A percentile compares a stretch with the other conserved stretches of the same genome.
Conservation (phyloP, 2,113 vertebrate genomes). For the Picathartes gymnocephalus region DNA sequence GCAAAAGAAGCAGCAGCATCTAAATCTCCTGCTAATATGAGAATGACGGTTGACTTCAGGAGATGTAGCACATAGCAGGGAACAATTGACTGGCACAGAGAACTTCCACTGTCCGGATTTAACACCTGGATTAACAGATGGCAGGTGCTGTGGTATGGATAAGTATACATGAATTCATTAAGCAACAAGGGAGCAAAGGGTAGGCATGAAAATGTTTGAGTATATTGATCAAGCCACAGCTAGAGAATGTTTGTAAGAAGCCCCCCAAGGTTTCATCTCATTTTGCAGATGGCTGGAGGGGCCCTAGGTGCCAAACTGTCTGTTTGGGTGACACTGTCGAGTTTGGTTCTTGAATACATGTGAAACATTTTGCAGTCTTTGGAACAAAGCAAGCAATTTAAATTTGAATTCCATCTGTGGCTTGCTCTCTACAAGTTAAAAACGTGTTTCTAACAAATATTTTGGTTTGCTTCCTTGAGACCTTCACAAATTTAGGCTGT, state of each 20-base stretch:
- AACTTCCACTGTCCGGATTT: background rate
- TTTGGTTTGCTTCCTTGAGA: background rate
- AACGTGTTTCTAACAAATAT: background rate
- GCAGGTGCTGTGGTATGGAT: background rate
- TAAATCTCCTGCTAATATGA: background rate
- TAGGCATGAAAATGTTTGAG: background rate
- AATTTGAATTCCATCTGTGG: background rate
- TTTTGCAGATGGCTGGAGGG: background rate
- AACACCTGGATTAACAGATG: slow-evolving; percentile 29
- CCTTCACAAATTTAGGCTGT: background rate
- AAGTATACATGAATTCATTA: background rate
- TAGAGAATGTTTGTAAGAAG: background rate
- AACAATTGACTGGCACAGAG: background rate
- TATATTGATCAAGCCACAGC: background rate
- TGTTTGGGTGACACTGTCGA: background rate
- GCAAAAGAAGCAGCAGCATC: background rate
- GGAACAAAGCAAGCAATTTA: background rate
- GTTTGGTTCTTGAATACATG: background rate
- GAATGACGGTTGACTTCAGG: background rate
- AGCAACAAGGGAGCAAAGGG: background rate
- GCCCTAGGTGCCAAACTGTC: background rate
- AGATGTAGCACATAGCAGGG: background rate
- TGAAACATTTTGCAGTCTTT: background rate
- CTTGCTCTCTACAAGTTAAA: background rate
- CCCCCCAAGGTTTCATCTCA: background rate